Percentiles rank a stretch among this genome's conserved stretches.
These are phyloP conservation scores for Papilio machaon DNA, from an alignment of 1,140 invertebrate species.

Conservation along the genomic window DNA sequence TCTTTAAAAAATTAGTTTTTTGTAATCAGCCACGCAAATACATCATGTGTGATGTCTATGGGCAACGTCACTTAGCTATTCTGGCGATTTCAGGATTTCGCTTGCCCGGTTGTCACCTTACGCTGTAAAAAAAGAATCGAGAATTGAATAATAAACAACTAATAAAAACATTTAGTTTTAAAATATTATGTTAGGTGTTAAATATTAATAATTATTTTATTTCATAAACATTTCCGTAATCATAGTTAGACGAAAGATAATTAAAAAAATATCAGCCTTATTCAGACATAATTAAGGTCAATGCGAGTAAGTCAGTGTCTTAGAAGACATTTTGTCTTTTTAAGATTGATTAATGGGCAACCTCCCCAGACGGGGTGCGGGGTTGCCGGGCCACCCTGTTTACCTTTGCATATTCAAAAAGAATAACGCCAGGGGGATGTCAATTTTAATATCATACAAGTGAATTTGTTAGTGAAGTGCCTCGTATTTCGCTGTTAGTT, in stretches of 20 bases:
- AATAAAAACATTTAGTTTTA: no score
- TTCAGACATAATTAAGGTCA: constrained; percentile 62
- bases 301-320: constrained; percentile 67
- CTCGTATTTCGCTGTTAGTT: neutral
- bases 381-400: constrained; percentile 49
- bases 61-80: no score
- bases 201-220: no score
- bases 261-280: constrained; percentile 45
- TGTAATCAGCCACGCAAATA: no score
- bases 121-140: no score
- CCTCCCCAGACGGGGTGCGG: neutral
- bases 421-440: constrained; percentile 44
- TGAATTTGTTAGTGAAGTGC: constrained; percentile 32
- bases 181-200: no score
- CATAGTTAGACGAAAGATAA: neutral
- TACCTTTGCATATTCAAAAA: constrained; percentile 70
- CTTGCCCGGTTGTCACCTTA: no score
- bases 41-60: no score
- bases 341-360: constrained; percentile 75
- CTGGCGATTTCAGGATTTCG: no score
- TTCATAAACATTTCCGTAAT: no score
- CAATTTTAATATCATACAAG: constrained; percentile 46
- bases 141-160: no score
- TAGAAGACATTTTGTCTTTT: constrained; percentile 75
- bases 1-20: no score